These are phyloP conservation scores for Garra rufa DNA, from an alignment of 2,113 vertebrate genomes.

Conservation along the genomic window DNA sequence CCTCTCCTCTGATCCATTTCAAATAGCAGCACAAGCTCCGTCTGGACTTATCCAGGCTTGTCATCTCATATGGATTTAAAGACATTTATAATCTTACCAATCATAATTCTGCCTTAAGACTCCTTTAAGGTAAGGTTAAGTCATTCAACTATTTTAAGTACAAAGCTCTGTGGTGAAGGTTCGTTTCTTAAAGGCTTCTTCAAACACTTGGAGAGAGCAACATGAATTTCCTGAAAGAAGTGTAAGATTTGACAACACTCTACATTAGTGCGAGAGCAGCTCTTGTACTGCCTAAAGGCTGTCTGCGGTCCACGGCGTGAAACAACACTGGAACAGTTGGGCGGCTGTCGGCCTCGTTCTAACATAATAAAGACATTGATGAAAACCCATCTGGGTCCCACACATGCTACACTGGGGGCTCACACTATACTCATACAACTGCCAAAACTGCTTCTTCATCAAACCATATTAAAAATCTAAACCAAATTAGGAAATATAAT, in stretches of 20 bases:
- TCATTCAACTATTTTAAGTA: background rate
- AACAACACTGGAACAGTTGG: constrained; percentile 24
- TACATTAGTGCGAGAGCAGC: background rate
- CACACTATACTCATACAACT: background rate
- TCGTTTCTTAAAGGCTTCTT: background rate
- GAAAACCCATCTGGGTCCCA: constrained; percentile 34
- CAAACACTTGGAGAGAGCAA: background rate
- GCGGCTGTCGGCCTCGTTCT: background rate
- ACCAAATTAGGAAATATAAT: background rate
- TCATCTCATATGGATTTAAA: background rate
- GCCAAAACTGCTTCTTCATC: background rate
- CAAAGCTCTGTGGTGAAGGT: background rate
- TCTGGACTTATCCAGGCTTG: background rate
- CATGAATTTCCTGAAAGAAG: background rate
- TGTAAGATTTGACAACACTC: constrained; percentile 5
- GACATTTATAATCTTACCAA: background rate
- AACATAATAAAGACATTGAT: constrained; percentile 24
- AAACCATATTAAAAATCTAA: constrained; percentile 8
- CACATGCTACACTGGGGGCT: constrained; percentile 13
- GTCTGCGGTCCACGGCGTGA: background rate
- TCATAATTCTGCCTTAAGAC: constrained; percentile 7
- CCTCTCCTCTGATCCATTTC: constrained; percentile 15
- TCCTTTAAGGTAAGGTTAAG: constrained; percentile 5
- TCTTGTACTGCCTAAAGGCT: constrained; percentile 2
- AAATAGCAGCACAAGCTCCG: background rate